Base-by-base conservation (phyloP, 2,888 invertebrate species). In the Drosophila austrosaltans region DNA sequence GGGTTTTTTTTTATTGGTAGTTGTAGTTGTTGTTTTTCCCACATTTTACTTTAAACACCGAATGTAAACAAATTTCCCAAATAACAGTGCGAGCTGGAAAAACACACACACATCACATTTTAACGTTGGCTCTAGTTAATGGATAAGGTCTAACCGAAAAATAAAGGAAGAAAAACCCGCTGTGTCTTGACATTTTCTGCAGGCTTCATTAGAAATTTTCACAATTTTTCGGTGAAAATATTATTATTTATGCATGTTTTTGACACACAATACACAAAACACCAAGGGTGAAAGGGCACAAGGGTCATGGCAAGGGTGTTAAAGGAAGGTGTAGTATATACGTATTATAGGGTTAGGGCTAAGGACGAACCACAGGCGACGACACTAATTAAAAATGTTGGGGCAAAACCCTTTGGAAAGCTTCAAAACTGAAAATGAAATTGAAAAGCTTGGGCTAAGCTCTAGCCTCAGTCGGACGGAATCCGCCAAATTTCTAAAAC, bases 341-440 rank as follows among this genome's bases (percentile, higher is more conserved):
- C 6, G 28, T 30, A 30, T 20, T n/a, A 7, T 22, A 79, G 82
- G 82, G 84, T 87, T 72, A 81, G 72, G 72, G 25, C 40, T 58
- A n/a, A 16, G 44, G 69, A 61, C 20, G 61, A 66, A 71, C 79
- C 78, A 74, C 84, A 74, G 66, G 70, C 68, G 81, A 78, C 78
- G 86, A 75, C 77, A 81, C 83, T 84, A 84, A 84, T 84, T 84
- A 84, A 84, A 84, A 85, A 85, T 81, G 74, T 78, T 85, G 78
- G 75, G 66, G 66, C 16, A 16, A 72, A 85, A 79, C 74, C 83
- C 81, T 63, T 68, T 28, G 65, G 61, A 61, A 63, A 64, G 53
- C 53, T 44, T 60, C 64, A 75, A 75, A 75, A 60, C 57, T 66
- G 72, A 60, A 58, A 61, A 36, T 69, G 68, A 78, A 77, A 84